Base-by-base conservation (phyloP, 2,113 vertebrate species). In the Rhinogobius similis region DNA sequence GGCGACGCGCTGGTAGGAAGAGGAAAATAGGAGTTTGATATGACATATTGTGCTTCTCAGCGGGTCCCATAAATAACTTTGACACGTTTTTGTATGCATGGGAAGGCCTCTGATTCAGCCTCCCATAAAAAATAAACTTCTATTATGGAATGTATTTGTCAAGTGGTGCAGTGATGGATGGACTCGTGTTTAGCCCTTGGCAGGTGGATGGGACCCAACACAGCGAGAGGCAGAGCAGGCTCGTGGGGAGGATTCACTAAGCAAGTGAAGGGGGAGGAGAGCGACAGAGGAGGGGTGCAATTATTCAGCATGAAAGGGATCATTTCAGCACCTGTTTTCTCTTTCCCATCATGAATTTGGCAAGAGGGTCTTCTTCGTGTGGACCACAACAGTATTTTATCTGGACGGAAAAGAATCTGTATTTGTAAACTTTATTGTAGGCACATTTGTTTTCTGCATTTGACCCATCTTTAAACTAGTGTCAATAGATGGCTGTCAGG, bases 131-230 rank as follows among this genome's bases (percentile, higher is more conserved):
- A 99, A 99, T 99, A 99, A 99, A 99, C 97, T 99, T 98, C 97
- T 98, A 99, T 99, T 99, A 99, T 99, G 96, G 97, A 98, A 99
- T 97, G 96, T 98, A 98, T 99, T 99, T 99, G 98, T 99, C 98
- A 99, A 98, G 96, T 96, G 95, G 94, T 93, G 94, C 92, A 75
- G 93, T 99, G 98, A 99, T 99, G 97, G 97, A 99, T 99, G 97
- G 96, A 93, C 93, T 95, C 89, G 94, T 92, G 92, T 96, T 97
- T 97, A 95, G 96, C 95, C 96, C 92, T 93, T 97, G 98, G 97
- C 98, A 98, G 96, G 94, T 95, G 93, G 96, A 96, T 95, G 96
- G 94, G 94, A 94, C 93, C 93, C 95, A 95, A 96, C 94, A 93
- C 74, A 80, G 87, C 82, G 81, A 88, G 83, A 75, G 52, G 78